A percentile compares a stretch with the other conserved stretches of the same genome.
Evolutionary conservation across 2,113 vertebrate genomes (phyloP).

Genomic region (Periophthalmodon schlosseri): DNA sequence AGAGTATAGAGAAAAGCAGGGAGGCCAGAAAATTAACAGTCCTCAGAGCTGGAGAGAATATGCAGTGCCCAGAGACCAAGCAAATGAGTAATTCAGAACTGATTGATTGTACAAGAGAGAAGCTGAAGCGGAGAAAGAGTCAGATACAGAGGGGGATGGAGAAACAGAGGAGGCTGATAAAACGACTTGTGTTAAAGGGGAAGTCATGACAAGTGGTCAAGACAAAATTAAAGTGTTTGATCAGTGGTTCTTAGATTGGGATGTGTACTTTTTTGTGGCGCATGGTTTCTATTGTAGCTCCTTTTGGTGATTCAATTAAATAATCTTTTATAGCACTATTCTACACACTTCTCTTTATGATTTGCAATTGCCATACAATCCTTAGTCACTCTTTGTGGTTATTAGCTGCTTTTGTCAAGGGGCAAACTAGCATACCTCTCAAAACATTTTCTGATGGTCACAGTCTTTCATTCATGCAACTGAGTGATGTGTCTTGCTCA

Average conservation of each 20-base stretch:
- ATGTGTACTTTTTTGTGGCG: neutral
- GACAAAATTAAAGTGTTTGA: constrained; percentile 32
- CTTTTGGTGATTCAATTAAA: too few species aligned
- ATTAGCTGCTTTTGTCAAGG: neutral
- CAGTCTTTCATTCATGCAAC: neutral
- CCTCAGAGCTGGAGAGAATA: constrained; percentile 56
- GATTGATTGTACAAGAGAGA: constrained; percentile 72
- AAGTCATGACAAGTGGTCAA: constrained; percentile 23
- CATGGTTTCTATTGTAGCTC: neutral
- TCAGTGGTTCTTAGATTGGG: neutral
- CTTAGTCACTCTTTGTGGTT: neutral
- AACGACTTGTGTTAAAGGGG: constrained; percentile 30
- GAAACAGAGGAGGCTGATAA: constrained; percentile 37
- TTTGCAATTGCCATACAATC: neutral
- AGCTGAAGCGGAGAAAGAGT: constrained; percentile 48
- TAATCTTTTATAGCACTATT: too few species aligned
- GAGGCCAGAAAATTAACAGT: constrained; percentile 61
- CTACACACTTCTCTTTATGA: neutral
- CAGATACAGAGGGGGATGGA: constrained; percentile 35
- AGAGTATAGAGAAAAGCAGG: constrained; percentile 41
- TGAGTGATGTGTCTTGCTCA: too few species aligned
- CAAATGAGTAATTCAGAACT: constrained; percentile 73
- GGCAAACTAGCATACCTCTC: neutral
- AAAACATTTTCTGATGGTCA: neutral
- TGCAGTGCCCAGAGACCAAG: constrained; percentile 56